Evolutionary conservation across 2,113 vertebrate species (phyloP).

Genomic region (Orientallactaga bullata): DNA sequence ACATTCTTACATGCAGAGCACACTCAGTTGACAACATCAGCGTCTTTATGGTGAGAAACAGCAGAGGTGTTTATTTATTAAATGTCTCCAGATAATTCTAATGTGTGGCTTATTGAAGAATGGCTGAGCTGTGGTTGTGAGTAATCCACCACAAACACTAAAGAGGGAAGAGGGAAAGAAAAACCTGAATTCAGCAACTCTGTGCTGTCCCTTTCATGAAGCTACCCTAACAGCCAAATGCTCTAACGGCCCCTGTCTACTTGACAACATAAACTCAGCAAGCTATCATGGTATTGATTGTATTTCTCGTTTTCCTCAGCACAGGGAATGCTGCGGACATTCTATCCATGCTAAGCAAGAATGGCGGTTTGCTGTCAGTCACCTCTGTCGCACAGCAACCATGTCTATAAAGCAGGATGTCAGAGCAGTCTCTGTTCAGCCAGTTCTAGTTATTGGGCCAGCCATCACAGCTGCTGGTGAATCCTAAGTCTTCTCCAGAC

Average conservation of each 20-base stretch:
- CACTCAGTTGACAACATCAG: background rate
- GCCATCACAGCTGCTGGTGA: background rate
- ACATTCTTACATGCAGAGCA: background rate
- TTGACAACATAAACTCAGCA: slow-evolving; percentile 34
- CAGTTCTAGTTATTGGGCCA: slow-evolving; percentile 33
- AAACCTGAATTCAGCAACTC: slow-evolving; percentile 19
- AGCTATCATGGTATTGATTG: background rate
- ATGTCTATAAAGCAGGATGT: background rate
- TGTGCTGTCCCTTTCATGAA: background rate
- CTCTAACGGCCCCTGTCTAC: background rate
- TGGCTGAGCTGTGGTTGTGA: background rate
- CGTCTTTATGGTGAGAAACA: background rate
- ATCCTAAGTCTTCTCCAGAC: background rate
- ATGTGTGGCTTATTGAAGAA: background rate
- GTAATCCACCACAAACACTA: background rate
- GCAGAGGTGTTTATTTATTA: background rate
- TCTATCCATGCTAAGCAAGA: slow-evolving; percentile 44
- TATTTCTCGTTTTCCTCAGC: slow-evolving; percentile 40
- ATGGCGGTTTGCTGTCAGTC: slow-evolving; percentile 34
- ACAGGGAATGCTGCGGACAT: slow-evolving; percentile 22
- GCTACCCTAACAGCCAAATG: background rate
- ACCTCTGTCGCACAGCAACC: background rate
- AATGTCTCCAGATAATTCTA: slow-evolving; percentile 3
- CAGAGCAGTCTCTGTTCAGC: slow-evolving; percentile 13
- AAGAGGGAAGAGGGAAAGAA: background rate